Conservation (phyloP, 2,888 invertebrate genomes). For the Lissocephala sabroskyi region DNA sequence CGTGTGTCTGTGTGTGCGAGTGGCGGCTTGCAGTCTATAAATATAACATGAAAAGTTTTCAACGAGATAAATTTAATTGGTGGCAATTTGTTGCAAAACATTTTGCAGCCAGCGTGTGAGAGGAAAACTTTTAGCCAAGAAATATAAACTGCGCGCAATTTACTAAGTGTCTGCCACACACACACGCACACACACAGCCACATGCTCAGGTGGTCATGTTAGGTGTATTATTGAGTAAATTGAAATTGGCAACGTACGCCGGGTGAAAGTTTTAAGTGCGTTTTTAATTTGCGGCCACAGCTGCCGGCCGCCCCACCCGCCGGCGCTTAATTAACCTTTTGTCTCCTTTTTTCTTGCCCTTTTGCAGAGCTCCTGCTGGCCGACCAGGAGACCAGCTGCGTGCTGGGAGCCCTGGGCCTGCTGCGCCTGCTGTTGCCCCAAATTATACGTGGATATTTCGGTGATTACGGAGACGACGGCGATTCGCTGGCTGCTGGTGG, state of each 20-base stretch:
- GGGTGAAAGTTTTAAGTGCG: conserved; percentile 40
- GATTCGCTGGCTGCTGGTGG: conserved; percentile 38
- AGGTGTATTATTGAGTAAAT: conserved; percentile 27
- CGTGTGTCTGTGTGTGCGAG: conserved; percentile 7
- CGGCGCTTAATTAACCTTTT: conserved; percentile 18
- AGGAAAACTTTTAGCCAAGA: conserved; percentile 25
- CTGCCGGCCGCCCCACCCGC: background rate
- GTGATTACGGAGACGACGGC: conserved; percentile 48
- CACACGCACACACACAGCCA: conserved; percentile 6
- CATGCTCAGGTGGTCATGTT: conserved; percentile 11
- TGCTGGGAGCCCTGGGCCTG: conserved; percentile 80
- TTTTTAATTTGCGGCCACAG: conserved; percentile 54
- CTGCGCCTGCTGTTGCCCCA: conserved; percentile 78
- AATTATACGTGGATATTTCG: conserved; percentile 65
- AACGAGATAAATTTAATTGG: conserved; percentile 69
- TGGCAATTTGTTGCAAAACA: conserved; percentile 64
- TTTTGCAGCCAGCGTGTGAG: conserved; percentile 15
- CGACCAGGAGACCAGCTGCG: conserved; percentile 72
- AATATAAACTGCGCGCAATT: conserved; percentile 45
- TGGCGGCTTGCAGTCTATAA: conserved; percentile 47
- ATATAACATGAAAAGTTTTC: conserved; percentile 66
- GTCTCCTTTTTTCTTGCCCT: conserved; percentile 10
- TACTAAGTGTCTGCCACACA: conserved; percentile 1
- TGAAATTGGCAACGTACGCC: conserved; percentile 37
- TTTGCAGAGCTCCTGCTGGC: conserved; percentile 64